These are phyloP conservation scores for Andrena chrysosceles DNA, from an alignment of 2,888 invertebrate genomes.

Conservation along the genomic window DNA sequence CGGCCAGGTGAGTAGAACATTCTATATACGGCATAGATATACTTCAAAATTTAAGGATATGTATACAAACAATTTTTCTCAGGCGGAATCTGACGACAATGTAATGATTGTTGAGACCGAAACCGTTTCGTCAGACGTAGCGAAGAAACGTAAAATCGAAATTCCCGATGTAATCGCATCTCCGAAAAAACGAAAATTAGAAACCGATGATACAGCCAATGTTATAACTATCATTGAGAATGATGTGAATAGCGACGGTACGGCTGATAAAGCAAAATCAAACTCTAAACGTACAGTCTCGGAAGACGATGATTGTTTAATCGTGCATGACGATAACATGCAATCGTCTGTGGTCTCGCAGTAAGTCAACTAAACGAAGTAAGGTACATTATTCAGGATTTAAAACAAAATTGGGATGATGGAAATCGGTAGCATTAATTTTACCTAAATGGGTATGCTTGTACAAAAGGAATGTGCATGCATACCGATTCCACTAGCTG, in stretches of 20 bases:
- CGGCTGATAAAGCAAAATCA: slow-evolving; percentile 11
- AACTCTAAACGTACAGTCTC: slow-evolving; percentile 47
- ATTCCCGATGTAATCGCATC: slow-evolving; percentile 53
- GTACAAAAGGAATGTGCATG: slow-evolving; percentile 26
- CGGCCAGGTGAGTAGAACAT: slow-evolving; percentile 75
- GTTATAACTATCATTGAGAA: slow-evolving; percentile 76
- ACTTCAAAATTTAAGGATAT: background rate
- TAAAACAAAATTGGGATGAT: background rate
- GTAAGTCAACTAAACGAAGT: slow-evolving; percentile 25
- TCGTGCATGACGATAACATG: slow-evolving; percentile 77
- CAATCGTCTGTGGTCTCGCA: slow-evolving; percentile 48
- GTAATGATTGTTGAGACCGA: slow-evolving; percentile 73
- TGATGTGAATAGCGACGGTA: slow-evolving; percentile 55
- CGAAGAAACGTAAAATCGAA: slow-evolving; percentile 80
- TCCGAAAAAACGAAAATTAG: slow-evolving; percentile 76
- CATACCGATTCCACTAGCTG: slow-evolving; percentile 32
- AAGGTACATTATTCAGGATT: background rate
- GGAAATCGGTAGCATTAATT: slow-evolving; percentile 7
- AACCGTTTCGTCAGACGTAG: slow-evolving; percentile 47
- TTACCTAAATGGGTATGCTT: slow-evolving; percentile 15
- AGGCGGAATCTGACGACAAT: slow-evolving; percentile 72
- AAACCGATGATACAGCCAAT: slow-evolving; percentile 66
- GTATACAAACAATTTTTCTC: slow-evolving; percentile 27
- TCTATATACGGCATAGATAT: background rate
- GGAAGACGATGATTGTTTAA: slow-evolving; percentile 77